A percentile compares a stretch with the other conserved stretches of the same genome.
Conservation (phyloP, 1,140 invertebrate species). For the Drosophila ficusphila region DNA sequence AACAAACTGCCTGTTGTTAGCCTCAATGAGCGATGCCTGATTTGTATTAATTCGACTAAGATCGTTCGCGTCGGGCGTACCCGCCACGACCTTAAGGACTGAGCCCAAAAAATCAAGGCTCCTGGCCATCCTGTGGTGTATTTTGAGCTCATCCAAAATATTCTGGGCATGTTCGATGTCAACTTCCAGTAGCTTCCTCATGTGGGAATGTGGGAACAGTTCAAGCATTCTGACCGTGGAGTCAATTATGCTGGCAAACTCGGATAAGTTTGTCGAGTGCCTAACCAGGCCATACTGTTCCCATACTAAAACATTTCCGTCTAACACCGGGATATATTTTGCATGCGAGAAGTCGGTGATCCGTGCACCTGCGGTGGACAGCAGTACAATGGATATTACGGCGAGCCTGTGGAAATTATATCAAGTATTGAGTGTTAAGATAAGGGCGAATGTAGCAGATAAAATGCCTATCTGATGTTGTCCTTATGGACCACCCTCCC, state of each 20-base stretch:
- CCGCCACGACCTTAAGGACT: background rate
- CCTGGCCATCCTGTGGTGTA: background rate
- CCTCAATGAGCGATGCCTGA: background rate
- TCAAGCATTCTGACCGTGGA: background rate
- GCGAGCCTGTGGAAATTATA: background rate
- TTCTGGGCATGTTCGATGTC: background rate
- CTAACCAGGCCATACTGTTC: background rate
- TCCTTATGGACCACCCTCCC: slow-evolving; percentile 7
- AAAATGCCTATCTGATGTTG: background rate
- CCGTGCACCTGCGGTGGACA: too few relatives aligned
- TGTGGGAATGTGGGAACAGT: background rate
- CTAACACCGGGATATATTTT: slow-evolving; percentile 19
- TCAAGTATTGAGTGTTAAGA: too few relatives aligned
- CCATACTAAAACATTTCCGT: slow-evolving; percentile 4
- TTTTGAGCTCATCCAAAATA: background rate
- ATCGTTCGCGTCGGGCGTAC: background rate
- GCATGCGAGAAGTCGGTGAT: slow-evolving; percentile 33
- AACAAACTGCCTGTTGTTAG: background rate
- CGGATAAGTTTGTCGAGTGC: background rate
- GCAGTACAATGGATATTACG: slow-evolving; percentile 1
- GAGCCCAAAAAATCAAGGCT: background rate
- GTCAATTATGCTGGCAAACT: background rate
- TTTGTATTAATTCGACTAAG: background rate
- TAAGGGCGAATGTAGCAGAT: background rate
- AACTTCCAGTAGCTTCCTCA: background rate